Base-by-base conservation (phyloP, 2,797 vertebrate genomes). In the Monodelphis domestica region DNA sequence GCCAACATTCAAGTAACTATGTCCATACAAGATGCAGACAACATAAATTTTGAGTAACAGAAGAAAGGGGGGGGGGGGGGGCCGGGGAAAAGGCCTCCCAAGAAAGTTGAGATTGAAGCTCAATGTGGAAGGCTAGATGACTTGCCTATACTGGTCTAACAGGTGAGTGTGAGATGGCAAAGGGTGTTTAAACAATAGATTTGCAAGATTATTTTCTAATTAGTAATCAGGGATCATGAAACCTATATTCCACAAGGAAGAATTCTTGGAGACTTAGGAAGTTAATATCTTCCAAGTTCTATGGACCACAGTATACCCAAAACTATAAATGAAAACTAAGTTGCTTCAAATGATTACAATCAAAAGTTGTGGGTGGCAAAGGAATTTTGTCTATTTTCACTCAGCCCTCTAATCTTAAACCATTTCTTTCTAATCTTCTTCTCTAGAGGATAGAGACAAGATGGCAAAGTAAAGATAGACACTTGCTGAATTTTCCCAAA, bases 31-130 rank as follows among this genome's bases (percentile, higher is more conserved):
- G n/a, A 78, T 70, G 38, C 63, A 70, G 63, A 70, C n/a, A 21
- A 38, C n/a, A 70, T 21, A 38, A n/a, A 70, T 70, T 15, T 21
- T 38, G 15, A 70, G 15, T 21, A 7, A 70, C 55, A 55, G 54
- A 5, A 3, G 14, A 14, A 33, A 12, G 33, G 6, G n/a, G n/a
- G n/a, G n/a, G n/a, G n/a, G 55, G 17, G 1, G 5, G 4, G 11
- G 11, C 3, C 3, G 63, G 33, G 12, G 1, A 5, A 15, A 15
- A 63, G 33, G 30, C 33, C 12, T 59, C 57, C 0, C 33, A 63
- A n/a, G 14, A 63, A 63, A 33, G 33, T 63, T 14, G n/a, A 33
- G n/a, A 63, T 38, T 70, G n/a, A n/a, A 70, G n/a, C 63, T 21
- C 63, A 70, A 38, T 38, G 63, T 70, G 70, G 6, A 38, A 38